Base-by-base conservation (phyloP, 1,140 invertebrate species). In the Berghia stephanieae region DNA sequence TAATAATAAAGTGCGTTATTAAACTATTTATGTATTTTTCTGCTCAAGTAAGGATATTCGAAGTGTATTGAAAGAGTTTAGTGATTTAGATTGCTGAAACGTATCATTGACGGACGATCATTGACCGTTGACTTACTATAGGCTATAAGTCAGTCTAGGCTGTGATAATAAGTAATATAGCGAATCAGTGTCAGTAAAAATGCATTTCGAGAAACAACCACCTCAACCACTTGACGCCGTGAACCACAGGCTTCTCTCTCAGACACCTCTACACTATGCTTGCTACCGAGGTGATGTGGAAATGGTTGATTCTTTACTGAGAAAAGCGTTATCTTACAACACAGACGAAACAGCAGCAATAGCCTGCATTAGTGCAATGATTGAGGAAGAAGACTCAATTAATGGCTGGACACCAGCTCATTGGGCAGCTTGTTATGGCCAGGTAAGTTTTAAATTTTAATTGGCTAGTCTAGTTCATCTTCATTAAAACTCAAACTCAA, bases 391-490 rank as follows among this genome's bases (percentile, higher is more conserved):
- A 67, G 73, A 75, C 67, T 27, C 40, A 13, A 6, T 75, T 3
- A 75, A 75, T 24, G 73, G 73, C 3, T 75, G 73, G 73, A 75
- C 73, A 44, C 73, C 73, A 63, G 73, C 73, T 16, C 73, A 75
- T 44, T 75, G 73, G 73, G 73, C 73, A n/a, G 73, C 73, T 18
- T 75, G 43, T 67, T 75, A 75, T 67, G 73, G 73, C 4, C 73
- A 67, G 36, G 73, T 75, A 44, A 10, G 57, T n/a, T n/a, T n/a
- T n/a, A n/a, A n/a, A n/a, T n/a, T n/a, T n/a, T n/a, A n/a, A n/a
- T n/a, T n/a, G n/a, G n/a, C n/a, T n/a, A 60, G 52, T 52, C 38
- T 68, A 68, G 38, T 10, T 36, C 13, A 13, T 34, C 13, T 38
- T 68, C 57, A 21, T n/a, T n/a, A n/a, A n/a, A n/a, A n/a, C n/a